Base-by-base conservation (phyloP, 2,113 vertebrate genomes). In the Mus pahari region DNA sequence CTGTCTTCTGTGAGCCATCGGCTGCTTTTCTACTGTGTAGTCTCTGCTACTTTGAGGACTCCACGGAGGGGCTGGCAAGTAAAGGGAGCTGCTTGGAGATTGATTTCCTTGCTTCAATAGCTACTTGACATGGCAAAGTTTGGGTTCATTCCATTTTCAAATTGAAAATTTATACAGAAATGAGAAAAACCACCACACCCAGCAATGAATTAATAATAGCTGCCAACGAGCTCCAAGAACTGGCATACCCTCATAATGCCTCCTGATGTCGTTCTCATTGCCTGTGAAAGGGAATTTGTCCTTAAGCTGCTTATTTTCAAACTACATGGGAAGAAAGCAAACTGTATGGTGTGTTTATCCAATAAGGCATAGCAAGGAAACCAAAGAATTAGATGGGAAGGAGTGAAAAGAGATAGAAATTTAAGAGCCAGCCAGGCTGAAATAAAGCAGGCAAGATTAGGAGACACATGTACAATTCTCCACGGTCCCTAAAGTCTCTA, bases 401-500 rank as follows among this genome's bases (percentile, higher is more conserved):
- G 97, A 95, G 95, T 39, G 96, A 95, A 97, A 98, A 96, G 96
- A 97, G 98, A 96, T 42, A 96, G 71, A 95, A 92, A 95, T 94
- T 90, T 96, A 98, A 97, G 89, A 94, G 97, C 94, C 90, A 97
- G 90, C 94, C 95, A 86, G 96, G 91, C 97, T 84, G 86, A 98
- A 98, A 98, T 97, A 98, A 98, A 98, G 96, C 98, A 96, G 93
- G 97, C 81, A 0, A 96, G 98, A 98, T 98, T 97, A 97, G 11
- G 0, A 98, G 96, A 95, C 97, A 98, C 96, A 17, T 98, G 98
- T 98, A 98, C 98, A 98, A 98, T 98, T 98, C 98, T 98, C 98
- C 98, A 98, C n/a, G 94, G 98, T 98, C 98, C 98, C 98, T 98
- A 98, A 99, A 98, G 98, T 98, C 98, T 99, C 98, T 98, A 97